A percentile compares a stretch with the other conserved stretches of the same genome.
Evolutionary conservation across 2,888 invertebrate species (phyloP).

Genomic region (Mesorhabditis spiculigera): DNA sequence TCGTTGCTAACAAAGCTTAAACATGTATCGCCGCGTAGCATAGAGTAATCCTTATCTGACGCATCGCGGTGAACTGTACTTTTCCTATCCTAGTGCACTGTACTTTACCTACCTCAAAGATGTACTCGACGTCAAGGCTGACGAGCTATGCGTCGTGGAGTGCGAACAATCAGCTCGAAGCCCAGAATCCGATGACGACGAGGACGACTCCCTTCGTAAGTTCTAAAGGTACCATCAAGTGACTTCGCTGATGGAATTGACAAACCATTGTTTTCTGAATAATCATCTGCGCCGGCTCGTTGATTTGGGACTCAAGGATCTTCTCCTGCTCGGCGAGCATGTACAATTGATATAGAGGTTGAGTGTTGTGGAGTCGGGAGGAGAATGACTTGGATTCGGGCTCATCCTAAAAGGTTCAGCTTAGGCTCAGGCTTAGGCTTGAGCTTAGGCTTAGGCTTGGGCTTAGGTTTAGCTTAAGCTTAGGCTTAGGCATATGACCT

Average conservation of each 20-base stretch:
- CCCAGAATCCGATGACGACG: constrained; percentile 49
- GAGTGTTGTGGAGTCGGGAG: not conserved
- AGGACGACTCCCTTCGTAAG: constrained; percentile 26
- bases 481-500: too few relatives aligned
- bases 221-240: not conserved
- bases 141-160: constrained; percentile 18
- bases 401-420: too few relatives aligned
- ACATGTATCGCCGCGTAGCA: too few relatives aligned
- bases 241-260: too few relatives aligned
- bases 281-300: not conserved
- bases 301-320: not conserved
- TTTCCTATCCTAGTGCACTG: too few relatives aligned
- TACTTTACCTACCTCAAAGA: constrained; percentile 37
- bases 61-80: too few relatives aligned
- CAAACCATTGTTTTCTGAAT: too few relatives aligned
- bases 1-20: too few relatives aligned
- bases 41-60: too few relatives aligned
- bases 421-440: too few relatives aligned
- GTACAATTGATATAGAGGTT: constrained; percentile 13
- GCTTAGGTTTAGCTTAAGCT: too few relatives aligned
- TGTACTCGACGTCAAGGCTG: constrained; percentile 43
- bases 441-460: too few relatives aligned
- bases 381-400: not conserved
- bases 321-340: constrained; percentile 11
- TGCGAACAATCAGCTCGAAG: constrained; percentile 38